Evolutionary conservation across 2,797 vertebrate genomes (phyloP), one percentile per base, ranked within the genome.

Genomic region (Pangasius larnaudii): DNA sequence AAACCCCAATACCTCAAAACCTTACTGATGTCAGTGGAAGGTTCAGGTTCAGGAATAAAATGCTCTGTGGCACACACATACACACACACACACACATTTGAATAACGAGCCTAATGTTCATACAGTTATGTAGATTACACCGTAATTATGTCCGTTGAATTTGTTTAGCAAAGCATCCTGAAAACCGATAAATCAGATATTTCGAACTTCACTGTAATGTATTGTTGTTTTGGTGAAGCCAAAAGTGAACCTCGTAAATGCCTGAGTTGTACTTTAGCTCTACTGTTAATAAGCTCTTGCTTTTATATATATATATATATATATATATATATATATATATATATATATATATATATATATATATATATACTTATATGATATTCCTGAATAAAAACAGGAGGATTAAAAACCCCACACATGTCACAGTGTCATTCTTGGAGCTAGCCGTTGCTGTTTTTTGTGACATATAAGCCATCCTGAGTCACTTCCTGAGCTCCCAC

Each of bases 391-490:
- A 36, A 74, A 71, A 0, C 69, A 71, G 13, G 65, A 67, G 65
- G 14, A 67, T 67, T 67, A 33, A 69, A 19, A 56, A 33, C 3
- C 79, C 22, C 79, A 42, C 51, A 56, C 58, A 3, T n/a, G 39
- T 63, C 58, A 81, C 33, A 61, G 6, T 33, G 5, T 22, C 42
- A 0, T 49, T 33, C 63, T 69, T 14, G 19, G 30, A 33, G 30
- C 46, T 7, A 36, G 63, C 27, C 9, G 51, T 61, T 61, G 42
- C 65, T 33, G 72, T 36, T 75, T 85, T 46, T 58, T 81, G 61
- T 42, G 87, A 63, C 67, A 46, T 78, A 59, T 84, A 53, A 86
- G 59, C 49, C 77, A 46, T n/a, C 59, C 39, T 82, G 80, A 82
- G 69, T 59, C 74, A 84, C 65, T 49, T 78, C 49, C 63, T 67